phyloP scores from a whole-genome alignment of 1,140 invertebrate genomes.

The Neomicropteryx cornuta region DNA sequence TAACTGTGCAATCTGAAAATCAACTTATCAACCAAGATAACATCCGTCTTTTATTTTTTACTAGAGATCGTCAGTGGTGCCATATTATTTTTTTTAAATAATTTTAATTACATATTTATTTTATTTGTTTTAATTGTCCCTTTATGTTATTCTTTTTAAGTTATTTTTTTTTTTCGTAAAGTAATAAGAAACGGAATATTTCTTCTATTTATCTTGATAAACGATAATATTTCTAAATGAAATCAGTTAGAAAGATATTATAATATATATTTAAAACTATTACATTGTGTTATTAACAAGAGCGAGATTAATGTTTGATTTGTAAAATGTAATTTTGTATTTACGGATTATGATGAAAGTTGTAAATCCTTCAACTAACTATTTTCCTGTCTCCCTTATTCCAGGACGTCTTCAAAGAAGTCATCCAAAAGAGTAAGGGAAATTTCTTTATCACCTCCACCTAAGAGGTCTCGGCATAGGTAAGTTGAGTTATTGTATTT shows the following conservation, averaged over 20 bases:
- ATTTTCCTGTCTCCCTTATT: constrained; percentile 10
- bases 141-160: too few relatives aligned
- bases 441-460: constrained; percentile 30
- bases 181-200: too few relatives aligned
- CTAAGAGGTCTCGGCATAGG: constrained; percentile 27
- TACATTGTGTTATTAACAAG: neutral
- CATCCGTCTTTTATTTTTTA: too few relatives aligned
- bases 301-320: neutral
- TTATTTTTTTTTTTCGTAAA: too few relatives aligned
- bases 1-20: too few relatives aligned
- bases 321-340: neutral
- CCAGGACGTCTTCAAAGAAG: constrained; percentile 24
- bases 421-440: constrained; percentile 38
- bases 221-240: neutral
- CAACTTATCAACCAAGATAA: too few relatives aligned
- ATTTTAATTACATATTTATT: too few relatives aligned
- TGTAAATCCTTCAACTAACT: neutral
- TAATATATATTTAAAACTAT: constrained; percentile 8
- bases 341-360: too few relatives aligned
- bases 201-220: too few relatives aligned
- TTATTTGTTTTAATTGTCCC: too few relatives aligned
- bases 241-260: constrained; percentile 16
- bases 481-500: constrained; percentile 14
- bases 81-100: too few relatives aligned
- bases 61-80: too few relatives aligned